Evolutionary conservation across 2,888 invertebrate genomes (phyloP).

Genomic region (Euplagia quadripunctaria): DNA sequence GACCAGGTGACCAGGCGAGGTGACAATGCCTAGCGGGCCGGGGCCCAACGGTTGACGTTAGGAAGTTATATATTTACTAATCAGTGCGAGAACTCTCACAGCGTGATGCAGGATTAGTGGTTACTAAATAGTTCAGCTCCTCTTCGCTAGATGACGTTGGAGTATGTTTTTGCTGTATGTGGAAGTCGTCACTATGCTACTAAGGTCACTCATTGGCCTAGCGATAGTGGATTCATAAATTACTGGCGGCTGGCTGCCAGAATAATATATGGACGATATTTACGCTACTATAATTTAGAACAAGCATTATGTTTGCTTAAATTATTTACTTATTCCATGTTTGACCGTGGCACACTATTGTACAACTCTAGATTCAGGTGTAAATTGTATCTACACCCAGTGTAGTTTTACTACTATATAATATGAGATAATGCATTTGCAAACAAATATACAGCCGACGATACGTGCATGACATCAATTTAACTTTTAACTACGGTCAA

Average conservation of each 20-base stretch:
- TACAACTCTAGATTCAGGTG: conserved; percentile 28
- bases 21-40: too few relatives aligned
- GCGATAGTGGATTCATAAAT: background rate
- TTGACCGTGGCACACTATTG: conserved; percentile 38
- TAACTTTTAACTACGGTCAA: background rate
- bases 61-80: too few relatives aligned
- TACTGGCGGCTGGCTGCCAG: too few relatives aligned
- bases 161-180: too few relatives aligned
- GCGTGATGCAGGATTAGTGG: too few relatives aligned
- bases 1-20: too few relatives aligned
- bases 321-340: conserved; percentile 25
- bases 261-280: background rate
- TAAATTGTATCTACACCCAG: background rate
- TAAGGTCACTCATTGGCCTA: background rate
- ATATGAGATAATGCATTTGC: background rate
- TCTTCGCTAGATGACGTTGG: too few relatives aligned
- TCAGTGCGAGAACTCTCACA: too few relatives aligned
- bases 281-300: background rate
- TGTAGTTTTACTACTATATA: too few relatives aligned
- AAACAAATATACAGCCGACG: background rate
- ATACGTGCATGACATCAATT: background rate
- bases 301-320: conserved; percentile 16
- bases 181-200: too few relatives aligned
- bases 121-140: too few relatives aligned
- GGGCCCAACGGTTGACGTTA: too few relatives aligned